A percentile compares a stretch with the other conserved stretches of the same genome.
Conservation (phyloP, 2,888 invertebrate species). For the Macrosoma leucophasiata region DNA sequence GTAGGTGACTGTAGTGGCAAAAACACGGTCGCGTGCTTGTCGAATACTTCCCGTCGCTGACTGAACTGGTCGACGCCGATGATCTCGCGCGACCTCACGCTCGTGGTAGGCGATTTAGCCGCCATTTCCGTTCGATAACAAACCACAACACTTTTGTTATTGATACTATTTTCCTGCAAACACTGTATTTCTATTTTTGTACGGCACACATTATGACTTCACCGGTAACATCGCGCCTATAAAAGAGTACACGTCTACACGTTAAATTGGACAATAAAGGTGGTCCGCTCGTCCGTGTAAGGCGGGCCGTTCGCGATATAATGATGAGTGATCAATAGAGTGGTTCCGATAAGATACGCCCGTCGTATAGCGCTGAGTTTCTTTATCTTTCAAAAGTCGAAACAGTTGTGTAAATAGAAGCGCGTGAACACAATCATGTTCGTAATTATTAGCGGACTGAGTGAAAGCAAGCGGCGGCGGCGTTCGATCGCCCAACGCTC, state of each 20-base stretch:
- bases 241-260: conserved; percentile 56
- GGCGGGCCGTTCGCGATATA: conserved; percentile 67
- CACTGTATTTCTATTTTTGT: conserved; percentile 69
- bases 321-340: conserved; percentile 70
- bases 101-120: conserved; percentile 66
- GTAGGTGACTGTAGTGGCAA: conserved; percentile 57
- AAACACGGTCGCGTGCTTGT: conserved; percentile 68
- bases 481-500: conserved; percentile 45
- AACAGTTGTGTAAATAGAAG: conserved; percentile 71
- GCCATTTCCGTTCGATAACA: conserved; percentile 71
- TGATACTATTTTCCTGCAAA: conserved; percentile 71
- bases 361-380: conserved; percentile 54
- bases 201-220: conserved; percentile 71
- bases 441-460: conserved; percentile 64
- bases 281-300: conserved; percentile 63
- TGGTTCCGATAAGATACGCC: conserved; percentile 68
- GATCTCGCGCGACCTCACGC: conserved; percentile 68
- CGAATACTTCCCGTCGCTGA: conserved; percentile 71
- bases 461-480: conserved; percentile 64
- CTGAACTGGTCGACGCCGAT: conserved; percentile 69
- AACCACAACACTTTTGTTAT: conserved; percentile 72
- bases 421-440: conserved; percentile 61
- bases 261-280: conserved; percentile 69
- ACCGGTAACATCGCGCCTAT: conserved; percentile 67
- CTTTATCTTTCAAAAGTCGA: conserved; percentile 69